Evolutionary conservation across 2,888 invertebrate species (phyloP).

Genomic region (Salticus scenicus): DNA sequence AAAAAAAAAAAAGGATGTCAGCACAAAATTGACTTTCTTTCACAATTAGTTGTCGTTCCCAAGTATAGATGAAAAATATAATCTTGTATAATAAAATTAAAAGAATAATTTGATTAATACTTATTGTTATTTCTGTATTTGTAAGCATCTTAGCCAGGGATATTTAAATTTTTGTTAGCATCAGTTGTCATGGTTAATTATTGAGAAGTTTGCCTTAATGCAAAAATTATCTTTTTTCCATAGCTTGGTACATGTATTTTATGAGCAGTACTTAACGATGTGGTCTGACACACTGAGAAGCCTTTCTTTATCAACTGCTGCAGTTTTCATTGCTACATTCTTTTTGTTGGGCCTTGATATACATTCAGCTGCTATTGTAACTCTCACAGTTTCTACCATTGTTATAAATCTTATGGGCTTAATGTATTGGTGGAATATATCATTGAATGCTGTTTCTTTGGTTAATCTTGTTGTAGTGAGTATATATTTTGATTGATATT

Average conservation of each 20-base stretch:
- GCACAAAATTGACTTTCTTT: no score
- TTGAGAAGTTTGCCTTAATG: no score
- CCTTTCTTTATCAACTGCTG: slow-evolving; percentile 76
- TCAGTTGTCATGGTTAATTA: no score
- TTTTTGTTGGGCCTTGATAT: slow-evolving; percentile 78
- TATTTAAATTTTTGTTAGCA: no score
- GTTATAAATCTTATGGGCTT: slow-evolving; percentile 77
- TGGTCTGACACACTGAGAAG: slow-evolving; percentile 76
- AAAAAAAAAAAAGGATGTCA: no score
- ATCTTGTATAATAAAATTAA: no score
- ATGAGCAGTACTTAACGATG: slow-evolving; percentile 79
- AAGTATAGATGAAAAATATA: no score
- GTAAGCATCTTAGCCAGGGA: no score
- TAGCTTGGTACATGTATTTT: slow-evolving; percentile 79
- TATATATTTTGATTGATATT: background rate
- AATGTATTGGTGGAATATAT: slow-evolving; percentile 78
- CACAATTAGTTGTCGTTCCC: no score
- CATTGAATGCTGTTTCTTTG: slow-evolving; percentile 79
- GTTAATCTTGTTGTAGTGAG: slow-evolving; percentile 80
- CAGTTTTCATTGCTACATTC: slow-evolving; percentile 77
- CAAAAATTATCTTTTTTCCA: slow-evolving; percentile 61
- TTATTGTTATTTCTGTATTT: no score
- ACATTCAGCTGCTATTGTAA: slow-evolving; percentile 76
- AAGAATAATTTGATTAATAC: no score
- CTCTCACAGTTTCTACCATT: slow-evolving; percentile 77